Conservation (phyloP, 2,797 vertebrate genomes). For the Oryzias sinensis region DNA sequence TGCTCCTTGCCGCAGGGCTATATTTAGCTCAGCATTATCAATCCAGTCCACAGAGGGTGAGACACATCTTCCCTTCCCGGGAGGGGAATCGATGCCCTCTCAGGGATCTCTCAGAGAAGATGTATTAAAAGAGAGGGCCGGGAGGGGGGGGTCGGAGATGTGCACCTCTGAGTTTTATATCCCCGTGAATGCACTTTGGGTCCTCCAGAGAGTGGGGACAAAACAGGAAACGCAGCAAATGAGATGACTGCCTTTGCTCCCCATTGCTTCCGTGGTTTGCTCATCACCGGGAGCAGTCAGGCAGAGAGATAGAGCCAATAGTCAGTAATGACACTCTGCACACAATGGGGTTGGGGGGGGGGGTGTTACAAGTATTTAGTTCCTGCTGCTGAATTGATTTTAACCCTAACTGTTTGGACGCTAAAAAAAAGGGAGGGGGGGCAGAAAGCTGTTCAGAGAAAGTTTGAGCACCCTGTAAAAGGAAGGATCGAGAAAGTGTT, state of each 20-base stretch:
- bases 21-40: conserved; percentile 77
- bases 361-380: conserved; percentile 56
- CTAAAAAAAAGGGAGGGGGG: conserved; percentile 3
- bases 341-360: conserved; percentile 5
- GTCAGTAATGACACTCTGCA: conserved; percentile 40
- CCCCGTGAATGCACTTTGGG: conserved; percentile 22
- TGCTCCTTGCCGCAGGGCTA: conserved; percentile 74
- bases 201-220: conserved; percentile 22
- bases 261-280: conserved; percentile 41
- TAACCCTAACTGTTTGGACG: conserved; percentile 38
- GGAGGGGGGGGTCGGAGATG: conserved; percentile 7
- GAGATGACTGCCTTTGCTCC: conserved; percentile 36
- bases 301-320: conserved; percentile 42
- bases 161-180: conserved; percentile 29
- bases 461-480: conserved; percentile 10
- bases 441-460: conserved; percentile 18
- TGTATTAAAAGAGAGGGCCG: conserved; percentile 22
- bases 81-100: conserved; percentile 66
- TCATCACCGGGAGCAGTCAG: conserved; percentile 38
- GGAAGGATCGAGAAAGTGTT: conserved; percentile 5
- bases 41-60: conserved; percentile 66
- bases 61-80: conserved; percentile 63
- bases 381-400: conserved; percentile 48
- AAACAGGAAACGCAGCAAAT: conserved; percentile 13
- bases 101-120: conserved; percentile 43